These are phyloP conservation scores for Hephaestus fuliginosus DNA, from an alignment of 2,797 vertebrate species.

Conservation along the genomic window DNA sequence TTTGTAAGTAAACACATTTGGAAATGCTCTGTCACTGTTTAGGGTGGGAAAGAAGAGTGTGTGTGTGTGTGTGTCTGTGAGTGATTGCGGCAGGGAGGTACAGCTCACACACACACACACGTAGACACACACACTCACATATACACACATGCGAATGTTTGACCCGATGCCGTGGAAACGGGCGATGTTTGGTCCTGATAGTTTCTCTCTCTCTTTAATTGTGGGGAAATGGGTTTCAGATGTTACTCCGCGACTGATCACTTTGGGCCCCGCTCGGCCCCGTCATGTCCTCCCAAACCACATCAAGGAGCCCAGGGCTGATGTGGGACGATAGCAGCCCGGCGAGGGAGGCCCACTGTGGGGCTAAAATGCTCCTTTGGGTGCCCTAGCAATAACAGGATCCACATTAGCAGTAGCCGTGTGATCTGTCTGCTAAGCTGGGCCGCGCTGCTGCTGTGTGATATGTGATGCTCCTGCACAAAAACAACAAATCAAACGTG, in stretches of 20 bases:
- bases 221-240: constrained; percentile 89
- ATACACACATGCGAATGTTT: constrained; percentile 78
- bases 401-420: constrained; percentile 81
- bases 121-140: background rate
- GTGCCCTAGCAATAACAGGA: constrained; percentile 80
- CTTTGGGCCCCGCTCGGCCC: constrained; percentile 81
- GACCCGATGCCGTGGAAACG: constrained; percentile 85
- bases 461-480: constrained; percentile 55
- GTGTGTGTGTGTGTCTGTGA: constrained; percentile 51
- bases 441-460: constrained; percentile 45
- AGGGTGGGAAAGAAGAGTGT: constrained; percentile 73
- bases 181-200: constrained; percentile 87
- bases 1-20: constrained; percentile 82
- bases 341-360: constrained; percentile 72
- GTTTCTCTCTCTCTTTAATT: constrained; percentile 87
- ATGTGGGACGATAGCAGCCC: constrained; percentile 84
- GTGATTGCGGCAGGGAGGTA: constrained; percentile 62
- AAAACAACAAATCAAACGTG: constrained; percentile 52
- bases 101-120: constrained; percentile 53
- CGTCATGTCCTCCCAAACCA: constrained; percentile 87
- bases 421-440: constrained; percentile 70
- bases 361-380: constrained; percentile 78
- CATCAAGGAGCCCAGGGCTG: constrained; percentile 80
- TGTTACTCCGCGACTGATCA: constrained; percentile 86
- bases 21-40: constrained; percentile 83